These are phyloP conservation scores for Brienomyrus brachyistius DNA, from an alignment of 2,113 vertebrate genomes.

Conservation along the genomic window DNA sequence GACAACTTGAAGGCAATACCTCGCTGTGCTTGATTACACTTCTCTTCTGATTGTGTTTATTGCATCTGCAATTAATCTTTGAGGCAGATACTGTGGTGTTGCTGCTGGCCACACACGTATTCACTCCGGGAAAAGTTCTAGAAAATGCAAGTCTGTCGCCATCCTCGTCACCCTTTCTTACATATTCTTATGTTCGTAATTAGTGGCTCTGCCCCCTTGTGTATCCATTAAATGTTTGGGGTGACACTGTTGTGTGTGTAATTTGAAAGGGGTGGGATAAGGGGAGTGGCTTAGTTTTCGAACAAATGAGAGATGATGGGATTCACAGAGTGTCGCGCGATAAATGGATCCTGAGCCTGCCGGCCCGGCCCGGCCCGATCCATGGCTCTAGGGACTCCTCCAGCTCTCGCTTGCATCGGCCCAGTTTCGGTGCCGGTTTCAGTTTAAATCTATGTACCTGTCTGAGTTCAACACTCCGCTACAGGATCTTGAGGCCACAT, in stretches of 20 bases:
- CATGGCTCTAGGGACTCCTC: background rate
- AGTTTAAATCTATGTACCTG: background rate
- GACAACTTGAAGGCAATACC: slow-evolving; percentile 4
- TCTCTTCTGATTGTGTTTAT: slow-evolving; percentile 13
- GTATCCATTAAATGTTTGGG: background rate
- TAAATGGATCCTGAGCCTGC: background rate
- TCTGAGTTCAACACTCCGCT: background rate
- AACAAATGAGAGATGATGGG: background rate
- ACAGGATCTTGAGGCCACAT: background rate
- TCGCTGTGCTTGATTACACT: background rate
- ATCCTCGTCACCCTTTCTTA: no score
- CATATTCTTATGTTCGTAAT: background rate
- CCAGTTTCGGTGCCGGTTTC: background rate
- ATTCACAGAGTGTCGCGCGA: background rate
- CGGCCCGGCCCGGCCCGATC: background rate
- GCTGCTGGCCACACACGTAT: background rate
- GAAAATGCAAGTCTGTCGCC: background rate
- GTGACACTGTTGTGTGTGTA: background rate
- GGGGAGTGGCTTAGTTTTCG: background rate
- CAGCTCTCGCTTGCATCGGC: background rate
- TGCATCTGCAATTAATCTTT: slow-evolving; percentile 12
- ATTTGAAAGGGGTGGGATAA: background rate
- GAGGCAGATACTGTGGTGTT: background rate
- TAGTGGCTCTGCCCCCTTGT: background rate
- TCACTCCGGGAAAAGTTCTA: background rate